Evolutionary conservation across 2,113 vertebrate species (phyloP), one percentile per base, ranked within the genome.

Genomic region (Alces alces): DNA sequence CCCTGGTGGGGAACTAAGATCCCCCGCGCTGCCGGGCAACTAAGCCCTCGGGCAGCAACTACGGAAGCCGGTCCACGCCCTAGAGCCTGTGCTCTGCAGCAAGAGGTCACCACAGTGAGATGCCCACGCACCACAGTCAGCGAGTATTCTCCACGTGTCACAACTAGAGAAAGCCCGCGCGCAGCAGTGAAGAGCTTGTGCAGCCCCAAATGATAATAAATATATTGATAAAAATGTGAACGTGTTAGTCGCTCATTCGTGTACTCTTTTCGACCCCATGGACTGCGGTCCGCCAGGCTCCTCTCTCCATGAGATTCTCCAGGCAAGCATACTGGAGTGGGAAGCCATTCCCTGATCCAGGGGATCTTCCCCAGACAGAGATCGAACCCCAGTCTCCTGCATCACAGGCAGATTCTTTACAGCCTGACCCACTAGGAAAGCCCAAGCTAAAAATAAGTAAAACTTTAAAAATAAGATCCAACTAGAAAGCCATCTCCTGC

Each of bases 11-110:
- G 36, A 39, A 39, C 66, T 21, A 39, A 73, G n/a, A 73, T 39
- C 66, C 66, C 66, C 6, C 10, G 0, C 12, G n/a, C 19, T 39
- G 10, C 10, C 1, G 66, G 66, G n/a, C n/a, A 73, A 39, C n/a
- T 23, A 23, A 39, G n/a, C n/a, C 66, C 66, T 73, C 0, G 1
- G 10, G 66, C 66, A 39, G 66, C 66, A 25, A 6, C 66, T 73
- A 39, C 10, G 23, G 66, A 73, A 70, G 21, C 19, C 10, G 0
- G 0, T 73, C 66, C n/a, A 39, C 0, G 0, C 66, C n/a, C 66
- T 73, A 19, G n/a, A 73, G 66, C 2, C 0, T 39, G 66, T 73
- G 10, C 19, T 39, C 5, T 13, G 66, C 66, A 39, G 39, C 66
- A 39, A 2, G 19, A 39, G 36, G n/a, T 19, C 66, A 13, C 5